These are phyloP conservation scores for Heliconius sara DNA, from an alignment of 2,888 invertebrate genomes.

Conservation along the genomic window DNA sequence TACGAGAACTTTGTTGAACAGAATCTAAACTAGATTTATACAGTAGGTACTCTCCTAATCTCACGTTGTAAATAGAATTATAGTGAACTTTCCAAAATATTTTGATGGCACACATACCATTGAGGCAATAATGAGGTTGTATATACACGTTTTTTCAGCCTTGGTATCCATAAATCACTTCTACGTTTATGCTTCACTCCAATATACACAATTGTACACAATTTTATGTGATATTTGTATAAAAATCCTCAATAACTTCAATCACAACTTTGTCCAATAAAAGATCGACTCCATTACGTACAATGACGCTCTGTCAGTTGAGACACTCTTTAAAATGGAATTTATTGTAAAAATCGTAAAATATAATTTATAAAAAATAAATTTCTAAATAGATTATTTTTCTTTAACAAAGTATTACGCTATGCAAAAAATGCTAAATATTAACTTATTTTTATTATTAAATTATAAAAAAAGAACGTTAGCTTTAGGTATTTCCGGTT, in stretches of 20 bases:
- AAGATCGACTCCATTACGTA: slow-evolving; percentile 87
- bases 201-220: slow-evolving; percentile 60
- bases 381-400: neutral
- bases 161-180: slow-evolving; percentile 69
- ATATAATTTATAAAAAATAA: neutral
- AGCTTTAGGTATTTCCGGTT: slow-evolving; percentile 52
- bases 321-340: slow-evolving; percentile 66
- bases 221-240: slow-evolving; percentile 69
- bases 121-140: slow-evolving; percentile 73
- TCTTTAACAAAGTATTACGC: neutral
- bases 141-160: slow-evolving; percentile 59
- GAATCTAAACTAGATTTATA: slow-evolving; percentile 1
- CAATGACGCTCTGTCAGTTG: slow-evolving; percentile 85
- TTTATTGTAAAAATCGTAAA: slow-evolving; percentile 53
- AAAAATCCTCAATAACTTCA: slow-evolving; percentile 63
- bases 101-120: slow-evolving; percentile 84
- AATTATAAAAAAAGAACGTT: slow-evolving; percentile 38
- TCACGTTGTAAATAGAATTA: slow-evolving; percentile 52
- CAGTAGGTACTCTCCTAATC: slow-evolving; percentile 10
- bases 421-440: neutral
- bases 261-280: slow-evolving; percentile 66
- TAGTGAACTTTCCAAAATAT: slow-evolving; percentile 83
- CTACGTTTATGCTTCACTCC: slow-evolving; percentile 70
- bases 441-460: slow-evolving; percentile 19
- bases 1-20: neutral